Evolutionary conservation across 2,797 vertebrate genomes (phyloP), one percentile per base, ranked within the genome.

Genomic region (Typhlichthys subterraneus): DNA sequence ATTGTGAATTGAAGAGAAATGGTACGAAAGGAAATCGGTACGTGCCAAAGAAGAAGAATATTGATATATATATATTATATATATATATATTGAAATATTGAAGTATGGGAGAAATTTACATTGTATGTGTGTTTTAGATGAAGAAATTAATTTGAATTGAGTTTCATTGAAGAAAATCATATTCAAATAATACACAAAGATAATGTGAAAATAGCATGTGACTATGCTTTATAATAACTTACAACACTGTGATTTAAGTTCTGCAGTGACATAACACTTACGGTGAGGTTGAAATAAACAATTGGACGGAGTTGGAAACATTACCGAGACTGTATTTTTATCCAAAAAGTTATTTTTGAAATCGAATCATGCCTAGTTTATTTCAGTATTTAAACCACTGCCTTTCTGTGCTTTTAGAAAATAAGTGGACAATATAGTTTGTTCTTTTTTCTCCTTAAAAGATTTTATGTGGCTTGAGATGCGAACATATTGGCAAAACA

Each of bases 371-470:
- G 53, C 67, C 64, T 69, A 45, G 45, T 69, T 67, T 64, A 58
- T 62, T 42, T 67, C 74, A 61, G 50, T 71, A 33, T 63, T 63
- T 63, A 70, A 76, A 70, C 57, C 67, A 45, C 73, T 69, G 51
- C 6, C 57, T 23, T 64, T 74, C 57, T 45, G 60, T 66, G 59
- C 62, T 66, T 45, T 66, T 23, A 59, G 61, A 19, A 42, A 73
- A 68, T 71, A 65, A 79, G 80, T 80, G 76, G 81, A 75, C 50
- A 69, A 61, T 13, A 55, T 8, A 12, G 61, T 78, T 38, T 72
- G 38, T 65, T 71, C 63, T 70, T 72, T 60, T 59, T 50, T 10
- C 33, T 31, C 1, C 1, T 67, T 60, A 63, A 52, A 66, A 12
- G 38, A 59, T 75, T 17, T 62, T 66, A 50, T 50, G 68, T 57